Base-by-base conservation (phyloP, 2,888 invertebrate genomes). In the Sphaeridia pumilis region DNA sequence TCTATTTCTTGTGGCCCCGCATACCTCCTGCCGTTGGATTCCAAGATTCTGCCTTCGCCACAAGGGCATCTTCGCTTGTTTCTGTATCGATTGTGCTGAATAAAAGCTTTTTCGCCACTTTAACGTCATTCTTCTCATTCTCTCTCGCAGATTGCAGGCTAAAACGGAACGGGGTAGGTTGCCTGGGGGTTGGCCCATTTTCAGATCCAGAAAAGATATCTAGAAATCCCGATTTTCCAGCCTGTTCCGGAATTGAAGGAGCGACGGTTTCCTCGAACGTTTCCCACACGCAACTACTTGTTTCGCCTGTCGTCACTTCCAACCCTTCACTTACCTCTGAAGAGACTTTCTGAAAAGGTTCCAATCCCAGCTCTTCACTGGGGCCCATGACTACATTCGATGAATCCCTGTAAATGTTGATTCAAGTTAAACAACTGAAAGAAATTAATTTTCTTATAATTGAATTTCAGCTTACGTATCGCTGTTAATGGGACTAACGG, bases 301-400 rank as follows among this genome's bases (percentile, higher is more conserved):
- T n/a, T 22, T 21, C 44, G n/a, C n/a, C n/a, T n/a, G n/a, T n/a
- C n/a, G n/a, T n/a, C n/a, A n/a, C n/a, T n/a, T n/a, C n/a, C 24
- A 24, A 22, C n/a, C 3, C 5, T 21, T 42, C 49, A 38, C 21
- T 27, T 4, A 35, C 54, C 24, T 44, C 45, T 20, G 63, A 57
- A 7, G 61, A 60, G 2, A 65, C 57, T 47, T 56, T 53, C 55
- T 65, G 65, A 42, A 55, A 63, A 3, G 55, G 51, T n/a, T 58
- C 53, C 17, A 65, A 45, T 20, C 61, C 65, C 10, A 62, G 54
- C 5, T 61, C 63, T 49, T 63, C 63, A 46, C 54, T 57, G 1
- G 63, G 52, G n/a, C 65, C 65, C 43, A 60, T 47, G 1, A 59
- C 17, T 17, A 64, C 52, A 1, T 55, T 55, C 1, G n/a, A n/a